These are phyloP conservation scores for Pyrrhosoma nymphula DNA, from an alignment of 2,888 invertebrate species.

Conservation along the genomic window DNA sequence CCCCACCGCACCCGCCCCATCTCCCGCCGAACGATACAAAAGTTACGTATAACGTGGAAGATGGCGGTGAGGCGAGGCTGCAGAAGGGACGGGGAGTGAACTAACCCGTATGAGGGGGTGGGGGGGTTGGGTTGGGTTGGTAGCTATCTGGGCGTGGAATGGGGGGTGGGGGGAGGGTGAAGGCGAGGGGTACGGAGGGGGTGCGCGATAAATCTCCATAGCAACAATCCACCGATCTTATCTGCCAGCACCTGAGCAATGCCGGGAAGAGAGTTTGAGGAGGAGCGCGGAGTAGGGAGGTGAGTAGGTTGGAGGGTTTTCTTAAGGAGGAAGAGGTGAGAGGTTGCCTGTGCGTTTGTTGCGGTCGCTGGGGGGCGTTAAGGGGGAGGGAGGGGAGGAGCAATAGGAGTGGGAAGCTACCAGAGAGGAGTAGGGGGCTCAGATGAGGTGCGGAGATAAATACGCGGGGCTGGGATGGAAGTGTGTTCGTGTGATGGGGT, in stretches of 20 bases:
- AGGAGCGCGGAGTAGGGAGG: not conserved
- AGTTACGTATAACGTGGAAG: constrained; percentile 36
- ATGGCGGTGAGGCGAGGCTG: not conserved
- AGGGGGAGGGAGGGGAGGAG: not conserved
- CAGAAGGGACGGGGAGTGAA: not conserved
- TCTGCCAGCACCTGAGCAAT: constrained; percentile 64
- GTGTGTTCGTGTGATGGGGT: not conserved
- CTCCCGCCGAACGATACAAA: constrained; percentile 40
- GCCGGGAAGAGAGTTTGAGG: not conserved
- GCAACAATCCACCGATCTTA: constrained; percentile 60
- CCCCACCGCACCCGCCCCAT: not conserved
- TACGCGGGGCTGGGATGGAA: not conserved
- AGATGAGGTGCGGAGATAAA: constrained; percentile 60
- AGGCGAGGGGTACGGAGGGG: not conserved
- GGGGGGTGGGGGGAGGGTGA: not conserved
- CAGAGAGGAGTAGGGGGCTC: not conserved
- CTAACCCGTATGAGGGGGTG: not conserved
- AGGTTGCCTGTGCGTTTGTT: not conserved
- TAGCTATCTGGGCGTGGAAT: constrained; percentile 12
- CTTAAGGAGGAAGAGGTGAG: constrained; percentile 8
- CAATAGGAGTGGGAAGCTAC: not conserved
- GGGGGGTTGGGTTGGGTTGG: not conserved
- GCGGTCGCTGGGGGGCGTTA: not conserved
- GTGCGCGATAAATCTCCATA: constrained; percentile 51
- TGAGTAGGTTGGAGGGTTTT: not conserved